Percentiles rank a stretch among this genome's conserved stretches.
phyloP scores from a whole-genome alignment of 2,888 invertebrate genomes.

The Oscheius onirici region DNA sequence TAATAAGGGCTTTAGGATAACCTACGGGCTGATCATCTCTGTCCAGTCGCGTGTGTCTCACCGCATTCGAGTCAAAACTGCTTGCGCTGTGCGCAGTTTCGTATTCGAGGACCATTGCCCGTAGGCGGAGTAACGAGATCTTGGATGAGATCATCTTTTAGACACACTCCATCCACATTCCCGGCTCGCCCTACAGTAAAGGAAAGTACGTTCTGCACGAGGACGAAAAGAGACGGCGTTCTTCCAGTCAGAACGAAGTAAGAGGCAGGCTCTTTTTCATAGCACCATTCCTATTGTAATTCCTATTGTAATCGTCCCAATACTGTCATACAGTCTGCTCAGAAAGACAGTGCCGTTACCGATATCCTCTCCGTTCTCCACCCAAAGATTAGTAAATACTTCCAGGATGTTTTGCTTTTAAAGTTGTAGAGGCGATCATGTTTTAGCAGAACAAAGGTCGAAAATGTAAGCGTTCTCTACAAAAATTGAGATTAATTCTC shows the following conservation, averaged over 20 bases:
- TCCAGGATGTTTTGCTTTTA: too few species aligned
- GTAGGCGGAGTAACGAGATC: background rate
- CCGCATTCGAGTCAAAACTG: slow-evolving; percentile 11
- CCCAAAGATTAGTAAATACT: too few species aligned
- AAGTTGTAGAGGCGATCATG: too few species aligned
- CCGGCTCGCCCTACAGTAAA: slow-evolving; percentile 20
- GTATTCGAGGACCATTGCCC: background rate
- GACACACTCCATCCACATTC: slow-evolving; percentile 25
- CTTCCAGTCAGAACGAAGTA: background rate
- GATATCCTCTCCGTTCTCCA: too few species aligned
- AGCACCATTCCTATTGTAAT: too few species aligned
- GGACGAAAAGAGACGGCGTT: background rate
- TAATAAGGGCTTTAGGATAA: too few species aligned
- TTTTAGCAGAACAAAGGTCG: too few species aligned
- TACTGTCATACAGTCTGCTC: too few species aligned
- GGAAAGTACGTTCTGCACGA: slow-evolving; percentile 26
- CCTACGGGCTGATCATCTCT: background rate
- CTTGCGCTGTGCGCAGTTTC: slow-evolving; percentile 22
- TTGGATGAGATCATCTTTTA: background rate
- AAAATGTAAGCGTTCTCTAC: too few species aligned
- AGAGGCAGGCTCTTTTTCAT: background rate
- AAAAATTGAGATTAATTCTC: too few species aligned
- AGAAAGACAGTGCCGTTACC: too few species aligned
- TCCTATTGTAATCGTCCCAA: too few species aligned
- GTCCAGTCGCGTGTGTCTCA: background rate